Conservation (phyloP, 2,113 vertebrate species). For the Eulacestoma nigropectus region DNA sequence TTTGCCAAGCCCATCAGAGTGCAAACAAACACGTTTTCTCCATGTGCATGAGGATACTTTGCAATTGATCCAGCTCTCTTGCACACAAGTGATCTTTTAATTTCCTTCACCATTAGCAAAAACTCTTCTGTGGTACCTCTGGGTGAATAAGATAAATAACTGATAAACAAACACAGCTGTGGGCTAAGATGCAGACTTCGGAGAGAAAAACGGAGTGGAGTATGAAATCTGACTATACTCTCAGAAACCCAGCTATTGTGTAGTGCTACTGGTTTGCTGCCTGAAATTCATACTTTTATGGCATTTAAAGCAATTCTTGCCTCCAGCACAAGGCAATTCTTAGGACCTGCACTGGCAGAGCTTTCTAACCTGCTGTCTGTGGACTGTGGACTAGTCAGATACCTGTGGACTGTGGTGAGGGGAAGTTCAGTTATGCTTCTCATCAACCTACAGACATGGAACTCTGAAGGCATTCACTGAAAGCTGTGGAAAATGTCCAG, state of each 20-base stretch:
- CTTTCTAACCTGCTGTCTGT: not conserved
- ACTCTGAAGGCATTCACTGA: not conserved
- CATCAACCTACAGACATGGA: not conserved
- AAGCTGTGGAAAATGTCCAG: not conserved
- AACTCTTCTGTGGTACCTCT: not conserved
- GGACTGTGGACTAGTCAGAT: not conserved
- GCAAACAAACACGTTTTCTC: not conserved
- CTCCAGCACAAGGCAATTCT: not conserved
- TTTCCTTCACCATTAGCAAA: not conserved
- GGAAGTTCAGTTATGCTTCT: not conserved
- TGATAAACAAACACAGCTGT: not conserved
- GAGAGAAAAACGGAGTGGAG: not conserved
- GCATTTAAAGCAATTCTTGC: not conserved
- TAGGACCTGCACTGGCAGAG: not conserved
- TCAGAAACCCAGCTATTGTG: not conserved
- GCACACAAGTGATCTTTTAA: not conserved
- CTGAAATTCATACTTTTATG: not conserved
- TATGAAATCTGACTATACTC: not conserved
- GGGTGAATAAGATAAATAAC: not conserved
- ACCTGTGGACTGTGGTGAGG: not conserved
- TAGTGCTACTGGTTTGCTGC: not conserved
- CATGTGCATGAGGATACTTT: not conserved
- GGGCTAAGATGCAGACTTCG: not conserved
- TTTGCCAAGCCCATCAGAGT: not conserved
- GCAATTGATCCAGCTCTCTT: not conserved